These are phyloP conservation scores for Manduca sexta DNA, from an alignment of 1,140 invertebrate genomes.

Conservation along the genomic window DNA sequence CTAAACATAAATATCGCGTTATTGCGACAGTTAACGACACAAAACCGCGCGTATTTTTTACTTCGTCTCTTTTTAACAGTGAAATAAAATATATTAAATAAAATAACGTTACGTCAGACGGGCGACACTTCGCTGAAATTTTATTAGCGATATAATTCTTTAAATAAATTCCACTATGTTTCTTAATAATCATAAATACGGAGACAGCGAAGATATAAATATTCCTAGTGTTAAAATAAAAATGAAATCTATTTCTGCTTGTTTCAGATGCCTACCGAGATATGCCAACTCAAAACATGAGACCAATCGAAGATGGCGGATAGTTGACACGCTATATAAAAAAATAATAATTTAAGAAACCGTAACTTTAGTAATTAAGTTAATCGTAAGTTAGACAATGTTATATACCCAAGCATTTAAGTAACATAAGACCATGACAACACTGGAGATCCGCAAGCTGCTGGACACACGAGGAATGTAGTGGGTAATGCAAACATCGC, in stretches of 20 bases:
- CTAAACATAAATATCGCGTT: slow-evolving; percentile 30
- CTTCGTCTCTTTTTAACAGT: slow-evolving; percentile 7
- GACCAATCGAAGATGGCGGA: slow-evolving; percentile 42
- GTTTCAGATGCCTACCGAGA: slow-evolving; percentile 39
- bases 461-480: slow-evolving; percentile 1
- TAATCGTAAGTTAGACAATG: slow-evolving; percentile 42
- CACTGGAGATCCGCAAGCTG: background rate
- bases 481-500: slow-evolving; percentile 3
- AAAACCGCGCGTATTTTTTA: slow-evolving; percentile 17
- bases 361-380: slow-evolving; percentile 62
- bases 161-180: background rate
- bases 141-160: slow-evolving; percentile 7
- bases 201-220: background rate
- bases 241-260: slow-evolving; percentile 12
- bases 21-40: slow-evolving; percentile 25
- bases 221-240: background rate
- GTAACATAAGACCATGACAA: slow-evolving; percentile 20
- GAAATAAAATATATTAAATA: slow-evolving; percentile 15
- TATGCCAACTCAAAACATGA: slow-evolving; percentile 31
- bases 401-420: slow-evolving; percentile 56
- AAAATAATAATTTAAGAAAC: slow-evolving; percentile 55
- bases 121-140: slow-evolving; percentile 2
- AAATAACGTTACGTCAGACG: slow-evolving; percentile 12
- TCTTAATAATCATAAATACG: slow-evolving; percentile 6
- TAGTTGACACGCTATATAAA: slow-evolving; percentile 29